Evolutionary conservation across 1,140 invertebrate genomes (phyloP), one percentile per base, ranked within the genome.

Genomic region (Condylostylus longicornis): DNA sequence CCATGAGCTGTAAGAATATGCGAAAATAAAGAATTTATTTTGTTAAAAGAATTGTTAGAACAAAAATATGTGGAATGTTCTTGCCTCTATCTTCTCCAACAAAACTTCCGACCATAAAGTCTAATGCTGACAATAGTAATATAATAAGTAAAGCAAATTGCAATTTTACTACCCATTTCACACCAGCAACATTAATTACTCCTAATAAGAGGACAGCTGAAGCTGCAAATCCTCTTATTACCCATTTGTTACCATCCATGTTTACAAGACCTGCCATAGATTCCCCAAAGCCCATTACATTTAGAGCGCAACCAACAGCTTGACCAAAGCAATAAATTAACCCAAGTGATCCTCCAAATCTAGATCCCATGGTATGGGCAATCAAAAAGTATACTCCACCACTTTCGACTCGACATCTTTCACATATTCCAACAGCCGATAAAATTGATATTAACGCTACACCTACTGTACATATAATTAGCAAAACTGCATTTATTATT

Each of bases 281-380:
- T 67, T 96, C 91, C 33, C 90, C 91, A 67, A 97, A 95, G 50
- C 91, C 91, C 59, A 84, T 75, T 9, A 94, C 86, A 66, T 94
- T 93, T 27, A 97, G 65, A 8, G 89, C 88, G 68, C 89, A 94
- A 43, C 88, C 87, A 1, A 95, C 90, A 42, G 89, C 86, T 85
- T 91, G 91, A 46, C 90, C 91, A 69, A 97, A 95, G 58, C 88
- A 91, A 58, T 96, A 97, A 4, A 97, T 66, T 35, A 97, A 63
- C 31, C 90, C 90, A 13, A 96, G 68, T 32, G 90, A 78, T 13
- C 87, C 89, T 7, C 89, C 93, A 55, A 93, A 79, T 53, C 86
- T 71, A 5, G 86, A 87, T 23, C 93, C 93, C 8, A 97, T 64
- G 4, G 95, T 90, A 58, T 96, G 88, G 1, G 88, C 85, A 22